Percentiles rank a stretch among this genome's conserved stretches.
Evolutionary conservation across 2,113 vertebrate genomes (phyloP).

Genomic region (Corythaixoides concolor): DNA sequence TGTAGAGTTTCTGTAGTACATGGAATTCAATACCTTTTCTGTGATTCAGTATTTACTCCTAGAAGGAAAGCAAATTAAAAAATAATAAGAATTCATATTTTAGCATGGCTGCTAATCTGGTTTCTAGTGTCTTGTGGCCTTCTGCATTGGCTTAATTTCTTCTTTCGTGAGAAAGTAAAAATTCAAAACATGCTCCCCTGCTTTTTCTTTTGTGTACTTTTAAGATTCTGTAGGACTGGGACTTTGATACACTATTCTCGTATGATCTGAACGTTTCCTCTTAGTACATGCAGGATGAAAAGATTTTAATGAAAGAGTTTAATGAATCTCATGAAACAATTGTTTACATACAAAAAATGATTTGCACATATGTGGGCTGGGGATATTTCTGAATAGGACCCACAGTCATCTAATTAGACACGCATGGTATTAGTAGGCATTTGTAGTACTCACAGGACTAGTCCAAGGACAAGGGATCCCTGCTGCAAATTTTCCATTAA

Average conservation of each 20-base stretch:
- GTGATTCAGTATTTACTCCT: neutral
- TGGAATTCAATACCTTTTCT: neutral
- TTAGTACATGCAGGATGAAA: neutral
- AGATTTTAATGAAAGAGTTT: neutral
- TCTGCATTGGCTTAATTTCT: neutral
- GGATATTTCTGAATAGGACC: conserved; percentile 9
- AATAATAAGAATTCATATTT: neutral
- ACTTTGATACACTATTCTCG: neutral
- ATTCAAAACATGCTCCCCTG: neutral
- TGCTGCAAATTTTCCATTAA: conserved; percentile 53
- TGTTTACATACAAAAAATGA: conserved; percentile 4
- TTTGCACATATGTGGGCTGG: neutral
- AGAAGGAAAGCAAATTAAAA: neutral
- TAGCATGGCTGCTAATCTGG: neutral
- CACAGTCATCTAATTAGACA: conserved; percentile 17
- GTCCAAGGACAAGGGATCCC: conserved; percentile 10
- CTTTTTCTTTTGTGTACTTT: neutral
- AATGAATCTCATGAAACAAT: neutral
- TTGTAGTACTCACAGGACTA: neutral
- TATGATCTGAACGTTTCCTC: neutral
- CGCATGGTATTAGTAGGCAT: neutral
- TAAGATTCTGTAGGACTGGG: neutral
- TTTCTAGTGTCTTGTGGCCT: neutral
- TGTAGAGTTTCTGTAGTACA: neutral
- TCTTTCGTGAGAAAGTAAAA: neutral